These are phyloP conservation scores for Lithophane ornitopus DNA, from an alignment of 2,888 invertebrate species.

Conservation along the genomic window DNA sequence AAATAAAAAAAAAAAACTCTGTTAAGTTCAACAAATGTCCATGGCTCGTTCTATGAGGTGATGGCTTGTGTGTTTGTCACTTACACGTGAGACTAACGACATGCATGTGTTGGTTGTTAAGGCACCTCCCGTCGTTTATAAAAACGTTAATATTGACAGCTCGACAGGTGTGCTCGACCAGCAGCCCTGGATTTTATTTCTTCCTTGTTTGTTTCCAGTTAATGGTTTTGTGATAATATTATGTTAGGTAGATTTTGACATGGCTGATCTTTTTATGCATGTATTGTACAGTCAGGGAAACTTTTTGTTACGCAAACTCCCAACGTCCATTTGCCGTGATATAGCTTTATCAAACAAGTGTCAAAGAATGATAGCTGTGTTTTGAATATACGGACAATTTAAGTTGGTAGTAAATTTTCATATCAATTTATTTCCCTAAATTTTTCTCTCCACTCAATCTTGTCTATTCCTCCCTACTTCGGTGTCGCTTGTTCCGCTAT, in stretches of 20 bases:
- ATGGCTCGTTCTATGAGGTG: background rate
- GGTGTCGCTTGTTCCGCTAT: background rate
- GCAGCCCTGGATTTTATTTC: background rate
- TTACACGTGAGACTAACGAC: conserved; percentile 11
- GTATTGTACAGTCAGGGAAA: too few relatives aligned
- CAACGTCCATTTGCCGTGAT: too few relatives aligned
- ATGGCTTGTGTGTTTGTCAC: background rate
- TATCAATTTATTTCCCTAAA: too few relatives aligned
- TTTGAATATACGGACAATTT: too few relatives aligned
- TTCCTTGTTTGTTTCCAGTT: background rate
- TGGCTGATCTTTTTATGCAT: too few relatives aligned
- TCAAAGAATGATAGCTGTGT: too few relatives aligned
- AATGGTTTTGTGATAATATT: background rate
- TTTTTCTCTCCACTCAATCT: background rate
- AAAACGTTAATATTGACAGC: conserved; percentile 11
- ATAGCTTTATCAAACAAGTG: too few relatives aligned
- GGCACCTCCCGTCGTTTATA: background rate
- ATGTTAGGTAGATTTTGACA: too few relatives aligned
- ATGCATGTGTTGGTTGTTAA: background rate
- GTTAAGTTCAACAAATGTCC: background rate
- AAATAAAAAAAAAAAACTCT: too few relatives aligned
- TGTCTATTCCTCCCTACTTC: too few relatives aligned
- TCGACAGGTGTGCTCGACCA: conserved; percentile 2
- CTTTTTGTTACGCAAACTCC: too few relatives aligned
- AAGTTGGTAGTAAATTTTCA: too few relatives aligned